These are phyloP conservation scores for Coreius guichenoti DNA, from an alignment of 2,797 vertebrate genomes.

Conservation along the genomic window DNA sequence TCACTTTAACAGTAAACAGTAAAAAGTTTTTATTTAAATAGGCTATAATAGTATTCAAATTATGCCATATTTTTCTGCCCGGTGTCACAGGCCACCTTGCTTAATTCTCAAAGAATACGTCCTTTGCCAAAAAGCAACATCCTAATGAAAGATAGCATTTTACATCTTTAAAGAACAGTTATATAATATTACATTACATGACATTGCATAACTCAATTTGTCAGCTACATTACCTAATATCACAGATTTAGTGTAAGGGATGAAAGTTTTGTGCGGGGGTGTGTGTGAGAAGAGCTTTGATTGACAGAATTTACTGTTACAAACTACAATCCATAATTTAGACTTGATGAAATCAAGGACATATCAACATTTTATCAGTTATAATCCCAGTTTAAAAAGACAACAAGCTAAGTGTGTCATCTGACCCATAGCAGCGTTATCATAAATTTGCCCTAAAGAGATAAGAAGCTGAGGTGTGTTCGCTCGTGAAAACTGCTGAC, in stretches of 20 bases:
- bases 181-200: not conserved
- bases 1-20: not conserved
- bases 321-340: not conserved
- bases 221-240: not conserved
- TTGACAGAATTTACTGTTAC: not conserved
- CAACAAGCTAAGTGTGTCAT: not conserved
- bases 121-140: not conserved
- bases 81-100: not conserved
- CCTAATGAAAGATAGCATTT: not conserved
- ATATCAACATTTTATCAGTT: not conserved
- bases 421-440: not conserved
- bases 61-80: not conserved
- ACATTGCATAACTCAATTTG: not conserved
- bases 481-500: not conserved
- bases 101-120: not conserved
- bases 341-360: not conserved
- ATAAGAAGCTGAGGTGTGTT: constrained; percentile 31
- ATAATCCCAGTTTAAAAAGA: not conserved
- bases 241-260: not conserved
- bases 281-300: not conserved
- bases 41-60: not conserved
- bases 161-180: not conserved
- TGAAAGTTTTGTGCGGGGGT: not conserved
- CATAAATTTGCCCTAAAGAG: not conserved
- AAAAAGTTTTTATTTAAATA: not conserved